A percentile compares a stretch with the other conserved stretches of the same genome.
Conservation (phyloP, 2,113 vertebrate species). For the Esox niger region DNA sequence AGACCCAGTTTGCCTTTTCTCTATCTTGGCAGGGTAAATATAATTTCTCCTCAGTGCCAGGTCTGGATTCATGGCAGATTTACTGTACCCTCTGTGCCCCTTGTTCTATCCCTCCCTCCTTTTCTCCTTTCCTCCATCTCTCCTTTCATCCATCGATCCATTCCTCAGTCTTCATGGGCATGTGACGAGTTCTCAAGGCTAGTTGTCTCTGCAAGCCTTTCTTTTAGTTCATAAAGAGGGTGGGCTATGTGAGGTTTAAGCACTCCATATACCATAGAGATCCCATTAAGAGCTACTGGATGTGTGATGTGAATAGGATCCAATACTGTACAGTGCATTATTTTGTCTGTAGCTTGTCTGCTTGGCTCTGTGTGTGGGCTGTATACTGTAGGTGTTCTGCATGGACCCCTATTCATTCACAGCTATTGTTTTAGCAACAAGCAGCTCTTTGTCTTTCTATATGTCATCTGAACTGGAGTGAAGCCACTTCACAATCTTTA, state of each 20-base stretch:
- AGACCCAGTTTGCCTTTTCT: not conserved
- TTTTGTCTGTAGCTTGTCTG: not conserved
- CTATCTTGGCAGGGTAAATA: not conserved
- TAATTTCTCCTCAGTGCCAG: not conserved
- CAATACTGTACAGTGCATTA: no score
- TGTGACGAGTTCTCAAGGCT: no score
- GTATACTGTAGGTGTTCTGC: not conserved
- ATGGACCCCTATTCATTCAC: not conserved
- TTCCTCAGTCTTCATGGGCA: no score
- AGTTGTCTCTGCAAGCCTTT: no score
- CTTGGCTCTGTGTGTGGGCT: not conserved
- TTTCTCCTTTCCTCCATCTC: no score
- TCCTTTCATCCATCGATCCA: no score
- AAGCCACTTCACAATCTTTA: not conserved
- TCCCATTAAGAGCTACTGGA: not conserved
- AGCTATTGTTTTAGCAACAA: constrained; percentile 22
- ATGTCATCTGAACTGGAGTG: not conserved
- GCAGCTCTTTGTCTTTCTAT: constrained; percentile 42
- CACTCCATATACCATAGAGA: not conserved
- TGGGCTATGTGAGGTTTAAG: not conserved
- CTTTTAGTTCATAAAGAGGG: no score
- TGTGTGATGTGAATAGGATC: not conserved
- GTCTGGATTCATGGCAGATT: not conserved
- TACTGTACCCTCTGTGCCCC: not conserved
- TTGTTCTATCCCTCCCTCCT: no score